phyloP scores from a whole-genome alignment of 1,140 invertebrate genomes.

The Trichogramma pretiosum region DNA sequence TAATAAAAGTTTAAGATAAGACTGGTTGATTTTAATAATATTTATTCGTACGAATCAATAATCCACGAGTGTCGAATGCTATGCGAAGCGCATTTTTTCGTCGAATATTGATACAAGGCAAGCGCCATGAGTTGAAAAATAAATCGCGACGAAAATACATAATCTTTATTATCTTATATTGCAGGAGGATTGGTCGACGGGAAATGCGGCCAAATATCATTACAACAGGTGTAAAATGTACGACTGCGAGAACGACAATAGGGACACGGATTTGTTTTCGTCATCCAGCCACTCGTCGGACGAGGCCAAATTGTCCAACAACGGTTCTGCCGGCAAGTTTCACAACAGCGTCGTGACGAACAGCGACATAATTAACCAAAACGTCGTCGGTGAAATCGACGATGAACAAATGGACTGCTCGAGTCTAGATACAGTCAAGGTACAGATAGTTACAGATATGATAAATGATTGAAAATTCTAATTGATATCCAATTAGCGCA shows the following conservation, averaged over 20 bases:
- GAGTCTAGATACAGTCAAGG: slow-evolving; percentile 36
- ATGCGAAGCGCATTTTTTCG: too few relatives aligned
- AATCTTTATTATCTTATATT: slow-evolving; percentile 5
- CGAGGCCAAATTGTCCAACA: slow-evolving; percentile 36
- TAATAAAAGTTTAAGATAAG: too few relatives aligned
- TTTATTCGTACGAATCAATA: too few relatives aligned
- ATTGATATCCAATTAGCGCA: too few relatives aligned
- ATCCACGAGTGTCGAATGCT: too few relatives aligned
- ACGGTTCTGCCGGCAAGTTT: slow-evolving; percentile 28
- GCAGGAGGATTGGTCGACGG: slow-evolving; percentile 40
- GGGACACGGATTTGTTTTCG: slow-evolving; percentile 30
- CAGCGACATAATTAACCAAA: slow-evolving; percentile 54
- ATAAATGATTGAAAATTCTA: too few relatives aligned
- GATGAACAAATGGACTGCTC: slow-evolving; percentile 38
- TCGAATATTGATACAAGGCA: too few relatives aligned
- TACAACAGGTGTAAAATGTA: slow-evolving; percentile 36
- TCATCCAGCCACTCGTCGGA: slow-evolving; percentile 40
- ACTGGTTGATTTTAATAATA: too few relatives aligned
- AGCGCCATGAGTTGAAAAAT: too few relatives aligned
- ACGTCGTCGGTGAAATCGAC: slow-evolving; percentile 39
- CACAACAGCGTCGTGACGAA: slow-evolving; percentile 36
- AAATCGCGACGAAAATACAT: too few relatives aligned
- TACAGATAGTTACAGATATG: too few relatives aligned
- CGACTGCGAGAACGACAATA: slow-evolving; percentile 31
- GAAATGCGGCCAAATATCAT: slow-evolving; percentile 37